A percentile compares a stretch with the other conserved stretches of the same genome.
These are phyloP conservation scores for Fratercula arctica DNA, from an alignment of 2,797 vertebrate species.

Conservation along the genomic window DNA sequence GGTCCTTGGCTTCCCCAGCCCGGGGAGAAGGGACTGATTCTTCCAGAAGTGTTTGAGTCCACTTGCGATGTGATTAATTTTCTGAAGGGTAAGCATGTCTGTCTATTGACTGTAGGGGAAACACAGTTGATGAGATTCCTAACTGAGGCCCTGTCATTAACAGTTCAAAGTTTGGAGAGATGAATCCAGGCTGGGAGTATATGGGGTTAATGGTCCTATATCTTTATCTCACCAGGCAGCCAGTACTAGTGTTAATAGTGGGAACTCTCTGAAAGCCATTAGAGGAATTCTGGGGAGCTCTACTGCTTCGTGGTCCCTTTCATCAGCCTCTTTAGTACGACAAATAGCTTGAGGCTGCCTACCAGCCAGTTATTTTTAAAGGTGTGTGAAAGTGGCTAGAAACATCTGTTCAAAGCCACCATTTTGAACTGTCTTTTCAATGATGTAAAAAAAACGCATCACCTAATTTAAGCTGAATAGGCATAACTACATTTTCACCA, in stretches of 20 bases:
- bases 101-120: background rate
- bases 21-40: background rate
- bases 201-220: constrained; percentile 13
- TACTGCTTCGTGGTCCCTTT: constrained; percentile 6
- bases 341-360: constrained; percentile 42
- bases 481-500: background rate
- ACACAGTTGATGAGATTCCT: background rate
- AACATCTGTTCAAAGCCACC: constrained; percentile 24
- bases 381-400: background rate
- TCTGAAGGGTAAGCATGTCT: background rate
- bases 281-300: constrained; percentile 13
- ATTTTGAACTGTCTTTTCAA: background rate
- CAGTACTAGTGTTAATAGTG: background rate
- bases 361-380: constrained; percentile 23
- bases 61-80: background rate
- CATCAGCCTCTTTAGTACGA: constrained; percentile 23
- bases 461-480: background rate
- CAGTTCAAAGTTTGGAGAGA: background rate
- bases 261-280: background rate
- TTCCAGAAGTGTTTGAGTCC: background rate
- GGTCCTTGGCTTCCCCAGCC: background rate
- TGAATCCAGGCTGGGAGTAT: background rate
- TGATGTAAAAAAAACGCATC: background rate
- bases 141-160: background rate
- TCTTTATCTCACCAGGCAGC: constrained; percentile 29